Evolutionary conservation across 2,113 vertebrate species (phyloP).

Genomic region (Paralichthys olivaceus): DNA sequence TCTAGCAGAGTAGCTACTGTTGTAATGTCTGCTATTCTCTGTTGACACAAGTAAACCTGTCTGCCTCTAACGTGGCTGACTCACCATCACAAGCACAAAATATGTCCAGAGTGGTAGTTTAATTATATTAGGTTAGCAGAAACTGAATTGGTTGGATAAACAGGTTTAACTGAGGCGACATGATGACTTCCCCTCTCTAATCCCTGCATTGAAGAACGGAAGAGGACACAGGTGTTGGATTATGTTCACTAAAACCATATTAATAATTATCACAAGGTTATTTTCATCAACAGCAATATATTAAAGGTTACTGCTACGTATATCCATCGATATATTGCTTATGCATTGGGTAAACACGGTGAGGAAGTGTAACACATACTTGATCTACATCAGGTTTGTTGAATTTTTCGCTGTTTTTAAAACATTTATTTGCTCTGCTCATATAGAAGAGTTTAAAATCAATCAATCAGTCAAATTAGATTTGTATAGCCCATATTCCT

Average conservation of each 20-base stretch:
- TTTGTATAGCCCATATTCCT: too few species aligned
- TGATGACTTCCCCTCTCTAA: neutral
- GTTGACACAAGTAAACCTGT: conserved; percentile 1
- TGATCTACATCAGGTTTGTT: too few species aligned
- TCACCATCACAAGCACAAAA: neutral
- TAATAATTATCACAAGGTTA: neutral
- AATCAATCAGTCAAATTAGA: too few species aligned
- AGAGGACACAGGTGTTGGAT: neutral
- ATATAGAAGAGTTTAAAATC: too few species aligned
- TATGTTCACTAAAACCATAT: neutral
- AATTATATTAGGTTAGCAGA: neutral
- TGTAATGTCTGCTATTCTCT: neutral
- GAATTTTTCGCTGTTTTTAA: too few species aligned
- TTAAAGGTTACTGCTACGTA: too few species aligned
- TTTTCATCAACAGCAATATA: too few species aligned
- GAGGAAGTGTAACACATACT: neutral
- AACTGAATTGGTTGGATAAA: conserved; percentile 28
- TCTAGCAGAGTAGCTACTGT: neutral
- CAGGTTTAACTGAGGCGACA: conserved; percentile 25
- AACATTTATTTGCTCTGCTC: too few species aligned
- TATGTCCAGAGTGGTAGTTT: neutral
- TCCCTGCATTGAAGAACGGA: neutral
- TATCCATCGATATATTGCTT: neutral
- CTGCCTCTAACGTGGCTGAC: neutral
- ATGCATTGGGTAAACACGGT: neutral